Percentiles rank a stretch among this genome's conserved stretches.
These are phyloP conservation scores for Drosophila suzukii DNA, from an alignment of 1,140 invertebrate species.

Conservation along the genomic window DNA sequence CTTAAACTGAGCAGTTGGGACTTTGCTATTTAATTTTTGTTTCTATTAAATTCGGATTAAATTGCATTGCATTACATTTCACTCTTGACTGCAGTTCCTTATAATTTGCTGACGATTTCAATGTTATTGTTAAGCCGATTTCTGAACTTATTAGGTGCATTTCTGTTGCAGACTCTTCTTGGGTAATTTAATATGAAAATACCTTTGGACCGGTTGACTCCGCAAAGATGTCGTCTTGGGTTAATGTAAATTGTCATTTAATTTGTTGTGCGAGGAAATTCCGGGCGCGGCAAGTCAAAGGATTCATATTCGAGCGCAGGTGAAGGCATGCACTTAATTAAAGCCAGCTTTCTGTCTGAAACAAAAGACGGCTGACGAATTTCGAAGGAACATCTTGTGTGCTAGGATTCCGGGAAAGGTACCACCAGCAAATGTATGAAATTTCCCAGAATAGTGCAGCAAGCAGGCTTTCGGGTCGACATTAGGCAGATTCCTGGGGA, in stretches of 20 bases:
- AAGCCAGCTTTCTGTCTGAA: conserved; percentile 25
- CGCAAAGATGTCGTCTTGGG: conserved; percentile 4
- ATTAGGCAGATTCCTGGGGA: conserved; percentile 5
- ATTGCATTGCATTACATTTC: not conserved
- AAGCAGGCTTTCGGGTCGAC: not conserved
- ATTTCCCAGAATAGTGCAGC: conserved; percentile 39
- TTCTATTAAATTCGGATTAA: not conserved
- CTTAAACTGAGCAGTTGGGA: not conserved
- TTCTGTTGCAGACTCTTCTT: conserved; percentile 4
- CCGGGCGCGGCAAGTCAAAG: conserved; percentile 33
- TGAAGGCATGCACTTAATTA: conserved; percentile 73
- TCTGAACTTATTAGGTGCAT: conserved; percentile 10
- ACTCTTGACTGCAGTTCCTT: not conserved
- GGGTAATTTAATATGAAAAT: conserved; percentile 48
- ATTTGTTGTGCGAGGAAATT: conserved; percentile 16
- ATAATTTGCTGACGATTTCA: conserved; percentile 11
- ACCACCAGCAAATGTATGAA: conserved; percentile 61
- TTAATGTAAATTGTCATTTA: conserved; percentile 41
- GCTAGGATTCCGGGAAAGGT: conserved; percentile 35
- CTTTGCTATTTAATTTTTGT: not conserved
- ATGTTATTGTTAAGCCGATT: conserved; percentile 15
- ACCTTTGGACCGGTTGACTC: conserved; percentile 18
- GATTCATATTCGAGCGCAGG: conserved; percentile 51
- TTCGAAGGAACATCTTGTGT: not conserved
- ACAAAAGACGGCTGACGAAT: conserved; percentile 13